Conservation (phyloP, 2,888 invertebrate genomes). For the Phyllotreta cruciferae region DNA sequence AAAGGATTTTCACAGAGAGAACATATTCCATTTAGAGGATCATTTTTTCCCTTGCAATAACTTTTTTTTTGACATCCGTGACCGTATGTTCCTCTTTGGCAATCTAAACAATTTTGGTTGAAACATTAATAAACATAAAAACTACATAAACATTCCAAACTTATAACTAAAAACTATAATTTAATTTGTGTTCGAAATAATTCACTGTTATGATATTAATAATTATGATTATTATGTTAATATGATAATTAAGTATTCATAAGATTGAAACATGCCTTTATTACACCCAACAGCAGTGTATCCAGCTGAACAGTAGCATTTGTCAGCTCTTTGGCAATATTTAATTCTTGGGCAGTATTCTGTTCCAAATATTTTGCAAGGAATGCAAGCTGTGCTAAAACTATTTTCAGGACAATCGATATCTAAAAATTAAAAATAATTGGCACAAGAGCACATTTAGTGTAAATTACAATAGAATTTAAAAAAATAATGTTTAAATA, state of each 20-base stretch:
- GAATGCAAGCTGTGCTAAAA: conserved; percentile 41
- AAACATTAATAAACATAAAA: not conserved
- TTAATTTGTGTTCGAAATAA: not conserved
- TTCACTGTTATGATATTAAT: too few relatives aligned
- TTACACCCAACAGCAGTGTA: conserved; percentile 36
- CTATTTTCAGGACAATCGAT: conserved; percentile 28
- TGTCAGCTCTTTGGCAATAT: conserved; percentile 13
- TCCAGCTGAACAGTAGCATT: conserved; percentile 44
- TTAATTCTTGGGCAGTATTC: conserved; percentile 34
- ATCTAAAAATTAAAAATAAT: conserved; percentile 31
- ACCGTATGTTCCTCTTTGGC: conserved; percentile 44
- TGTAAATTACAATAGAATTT: too few relatives aligned
- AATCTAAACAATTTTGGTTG: conserved; percentile 39
- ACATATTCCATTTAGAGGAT: conserved; percentile 31
- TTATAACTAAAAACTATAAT: not conserved
- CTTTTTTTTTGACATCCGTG: conserved; percentile 46
- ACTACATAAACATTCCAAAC: too few relatives aligned
- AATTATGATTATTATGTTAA: too few relatives aligned
- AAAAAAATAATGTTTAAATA: too few relatives aligned
- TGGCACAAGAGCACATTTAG: not conserved
- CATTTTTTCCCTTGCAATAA: conserved; percentile 36
- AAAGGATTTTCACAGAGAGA: conserved; percentile 21
- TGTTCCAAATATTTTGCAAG: conserved; percentile 36
- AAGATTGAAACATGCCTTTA: conserved; percentile 11
- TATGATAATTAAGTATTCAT: too few relatives aligned